Evolutionary conservation across 2,797 vertebrate species (phyloP).

Genomic region (Echiichthys vipera): DNA sequence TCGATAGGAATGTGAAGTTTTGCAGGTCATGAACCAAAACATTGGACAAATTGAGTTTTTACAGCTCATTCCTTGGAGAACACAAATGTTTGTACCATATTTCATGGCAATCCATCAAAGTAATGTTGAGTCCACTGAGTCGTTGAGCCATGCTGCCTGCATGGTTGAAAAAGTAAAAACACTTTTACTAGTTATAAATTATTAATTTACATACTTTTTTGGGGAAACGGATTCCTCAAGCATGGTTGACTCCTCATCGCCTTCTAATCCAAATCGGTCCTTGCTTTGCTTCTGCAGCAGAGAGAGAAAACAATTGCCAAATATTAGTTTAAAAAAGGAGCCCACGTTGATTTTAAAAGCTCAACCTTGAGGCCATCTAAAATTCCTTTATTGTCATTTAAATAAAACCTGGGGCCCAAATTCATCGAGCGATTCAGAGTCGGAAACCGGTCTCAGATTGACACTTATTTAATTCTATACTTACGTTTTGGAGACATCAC

Average conservation of each 20-base stretch:
- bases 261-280: conserved; percentile 97
- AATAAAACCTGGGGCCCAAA: neutral
- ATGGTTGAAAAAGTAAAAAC: neutral
- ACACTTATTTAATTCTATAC: neutral
- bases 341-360: neutral
- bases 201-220: conserved; percentile 90
- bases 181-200: neutral
- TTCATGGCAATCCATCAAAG: neutral
- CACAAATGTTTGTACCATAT: neutral
- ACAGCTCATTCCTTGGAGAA: neutral
- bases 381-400: neutral
- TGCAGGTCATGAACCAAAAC: neutral
- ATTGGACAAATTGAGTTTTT: neutral
- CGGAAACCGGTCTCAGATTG: neutral
- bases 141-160: neutral
- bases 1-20: neutral
- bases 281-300: conserved; percentile 96
- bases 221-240: conserved; percentile 99
- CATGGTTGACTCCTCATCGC: conserved; percentile 99
- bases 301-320: conserved; percentile 10
- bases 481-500: neutral
- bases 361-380: neutral
- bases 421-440: neutral
- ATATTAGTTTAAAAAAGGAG: neutral
- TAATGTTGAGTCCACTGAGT: neutral